These are phyloP conservation scores for Herminia tarsipennalis DNA, from an alignment of 2,888 invertebrate genomes.

Conservation along the genomic window DNA sequence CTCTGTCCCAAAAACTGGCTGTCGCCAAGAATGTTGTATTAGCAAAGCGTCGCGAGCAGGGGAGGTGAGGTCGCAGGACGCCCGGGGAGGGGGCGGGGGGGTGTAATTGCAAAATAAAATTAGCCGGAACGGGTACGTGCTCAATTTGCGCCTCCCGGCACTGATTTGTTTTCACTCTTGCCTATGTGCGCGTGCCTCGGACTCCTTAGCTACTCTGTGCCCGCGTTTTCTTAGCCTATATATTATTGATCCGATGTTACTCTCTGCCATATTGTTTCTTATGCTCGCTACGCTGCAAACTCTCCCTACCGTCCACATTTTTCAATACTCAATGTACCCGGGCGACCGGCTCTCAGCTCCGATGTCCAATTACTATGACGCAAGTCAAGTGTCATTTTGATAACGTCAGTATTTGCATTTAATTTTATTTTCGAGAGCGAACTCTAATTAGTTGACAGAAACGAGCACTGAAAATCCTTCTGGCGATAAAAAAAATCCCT, in stretches of 20 bases:
- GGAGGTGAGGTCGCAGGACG: slow-evolving; percentile 46
- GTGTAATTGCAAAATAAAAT: slow-evolving; percentile 86
- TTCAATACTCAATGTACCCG: slow-evolving; percentile 18
- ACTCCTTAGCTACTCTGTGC: slow-evolving; percentile 60
- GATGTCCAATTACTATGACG: slow-evolving; percentile 35
- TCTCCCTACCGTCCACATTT: slow-evolving; percentile 19
- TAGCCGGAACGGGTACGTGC: slow-evolving; percentile 85
- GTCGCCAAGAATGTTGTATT: slow-evolving; percentile 84
- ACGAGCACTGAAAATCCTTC: slow-evolving; percentile 66
- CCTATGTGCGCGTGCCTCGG: slow-evolving; percentile 63
- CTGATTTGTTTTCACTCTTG: slow-evolving; percentile 84
- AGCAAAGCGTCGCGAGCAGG: slow-evolving; percentile 54
- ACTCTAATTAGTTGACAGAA: slow-evolving; percentile 75
- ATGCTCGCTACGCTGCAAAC: slow-evolving; percentile 39
- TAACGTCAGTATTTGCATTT: slow-evolving; percentile 50
- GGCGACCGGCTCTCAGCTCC: slow-evolving; percentile 5
- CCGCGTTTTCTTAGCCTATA: slow-evolving; percentile 78
- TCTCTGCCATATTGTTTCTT: slow-evolving; percentile 71
- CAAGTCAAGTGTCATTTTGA: slow-evolving; percentile 43
- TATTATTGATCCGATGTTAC: slow-evolving; percentile 78
- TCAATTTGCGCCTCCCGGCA: slow-evolving; percentile 84
- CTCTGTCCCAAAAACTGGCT: slow-evolving; percentile 65
- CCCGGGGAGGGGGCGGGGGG: slow-evolving; percentile 52
- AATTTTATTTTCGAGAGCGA: slow-evolving; percentile 53
- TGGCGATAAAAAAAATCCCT: slow-evolving; percentile 67